These are phyloP conservation scores for Ctena decussata DNA, from an alignment of 2,888 invertebrate species.

Conservation along the genomic window DNA sequence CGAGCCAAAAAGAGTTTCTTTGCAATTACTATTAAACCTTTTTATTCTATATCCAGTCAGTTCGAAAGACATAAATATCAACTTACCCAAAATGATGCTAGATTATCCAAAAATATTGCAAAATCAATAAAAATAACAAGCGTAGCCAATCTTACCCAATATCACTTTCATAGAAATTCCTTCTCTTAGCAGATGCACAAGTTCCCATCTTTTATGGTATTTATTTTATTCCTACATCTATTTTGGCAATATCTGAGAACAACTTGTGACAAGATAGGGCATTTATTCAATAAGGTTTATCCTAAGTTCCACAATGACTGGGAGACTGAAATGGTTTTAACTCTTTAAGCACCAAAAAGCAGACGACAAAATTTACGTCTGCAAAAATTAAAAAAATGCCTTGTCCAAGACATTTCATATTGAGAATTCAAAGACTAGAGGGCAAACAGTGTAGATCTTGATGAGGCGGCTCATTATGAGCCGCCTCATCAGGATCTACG, in stretches of 20 bases:
- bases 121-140: too few relatives aligned
- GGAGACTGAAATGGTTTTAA: neutral
- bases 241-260: neutral
- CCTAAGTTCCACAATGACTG: neutral
- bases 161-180: conserved; percentile 20
- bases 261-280: neutral
- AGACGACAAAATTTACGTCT: too few relatives aligned
- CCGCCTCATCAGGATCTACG: too few relatives aligned
- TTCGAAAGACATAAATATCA: neutral
- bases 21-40: too few relatives aligned
- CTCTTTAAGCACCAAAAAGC: too few relatives aligned
- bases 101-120: neutral
- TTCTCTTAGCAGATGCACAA: conserved; percentile 37
- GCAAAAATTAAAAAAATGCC: too few relatives aligned
- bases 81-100: neutral
- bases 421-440: too few relatives aligned
- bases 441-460: too few relatives aligned
- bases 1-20: too few relatives aligned
- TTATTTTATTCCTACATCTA: neutral
- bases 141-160: neutral
- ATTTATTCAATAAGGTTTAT: conserved; percentile 3
- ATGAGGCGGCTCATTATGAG: too few relatives aligned
- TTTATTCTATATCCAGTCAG: too few relatives aligned
- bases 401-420: too few relatives aligned
- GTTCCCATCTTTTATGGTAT: conserved; percentile 31